These are phyloP conservation scores for Eueremaeus valkanovi DNA, from an alignment of 2,888 invertebrate species.

Conservation along the genomic window DNA sequence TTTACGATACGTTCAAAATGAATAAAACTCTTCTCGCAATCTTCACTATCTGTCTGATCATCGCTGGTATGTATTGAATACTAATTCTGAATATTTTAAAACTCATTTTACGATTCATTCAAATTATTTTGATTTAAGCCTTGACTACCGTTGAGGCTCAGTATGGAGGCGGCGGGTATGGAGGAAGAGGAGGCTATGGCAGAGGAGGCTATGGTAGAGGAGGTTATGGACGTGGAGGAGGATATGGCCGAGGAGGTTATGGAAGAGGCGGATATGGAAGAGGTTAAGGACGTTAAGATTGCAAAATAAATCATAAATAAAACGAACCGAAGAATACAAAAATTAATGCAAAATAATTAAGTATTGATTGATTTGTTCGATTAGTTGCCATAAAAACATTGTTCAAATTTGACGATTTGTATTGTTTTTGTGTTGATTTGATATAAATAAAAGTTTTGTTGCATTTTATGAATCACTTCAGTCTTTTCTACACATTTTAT, in stretches of 20 bases:
- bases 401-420: no score
- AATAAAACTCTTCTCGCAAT: background rate
- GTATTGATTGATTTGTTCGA: no score
- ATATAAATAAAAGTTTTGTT: no score
- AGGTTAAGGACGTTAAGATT: background rate
- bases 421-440: no score
- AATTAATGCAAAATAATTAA: no score
- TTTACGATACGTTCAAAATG: background rate
- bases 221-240: background rate
- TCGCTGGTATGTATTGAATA: background rate
- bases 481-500: no score
- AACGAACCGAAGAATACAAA: no score
- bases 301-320: no score
- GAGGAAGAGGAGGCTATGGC: background rate
- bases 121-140: background rate
- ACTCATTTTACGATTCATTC: background rate
- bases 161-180: background rate
- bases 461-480: no score
- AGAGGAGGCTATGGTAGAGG: slow-evolving; percentile 1
- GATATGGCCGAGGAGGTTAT: background rate
- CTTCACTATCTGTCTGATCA: background rate
- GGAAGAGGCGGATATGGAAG: background rate
- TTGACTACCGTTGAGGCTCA: background rate
- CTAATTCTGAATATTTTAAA: no score
- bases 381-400: no score